Conservation (phyloP, 2,888 invertebrate genomes). For the Notodromas monacha region DNA sequence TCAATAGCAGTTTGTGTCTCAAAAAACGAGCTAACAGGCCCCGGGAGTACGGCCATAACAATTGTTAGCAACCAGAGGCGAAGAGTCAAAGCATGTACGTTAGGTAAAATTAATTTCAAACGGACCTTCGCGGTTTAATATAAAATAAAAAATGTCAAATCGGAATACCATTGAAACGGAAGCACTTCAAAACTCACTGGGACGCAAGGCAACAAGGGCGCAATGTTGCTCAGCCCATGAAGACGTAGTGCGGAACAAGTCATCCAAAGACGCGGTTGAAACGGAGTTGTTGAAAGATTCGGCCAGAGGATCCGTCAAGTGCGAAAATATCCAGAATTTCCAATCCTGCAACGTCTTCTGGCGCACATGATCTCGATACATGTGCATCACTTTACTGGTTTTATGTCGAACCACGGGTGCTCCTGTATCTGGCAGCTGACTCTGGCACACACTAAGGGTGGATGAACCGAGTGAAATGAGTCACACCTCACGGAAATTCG, state of each 20-base stretch:
- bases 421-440: conserved; percentile 73
- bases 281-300: conserved; percentile 68
- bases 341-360: conserved; percentile 31
- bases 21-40: no score
- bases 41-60: no score
- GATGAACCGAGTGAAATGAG: background rate
- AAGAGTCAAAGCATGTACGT: no score
- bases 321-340: conserved; percentile 95
- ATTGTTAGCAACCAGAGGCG: no score
- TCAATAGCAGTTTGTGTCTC: no score
- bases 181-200: no score
- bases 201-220: conserved; percentile 65
- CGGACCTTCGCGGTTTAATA: no score
- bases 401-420: conserved; percentile 67
- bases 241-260: conserved; percentile 60
- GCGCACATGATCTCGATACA: conserved; percentile 24
- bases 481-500: no score
- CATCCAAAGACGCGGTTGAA: conserved; percentile 59
- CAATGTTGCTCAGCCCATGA: conserved; percentile 90
- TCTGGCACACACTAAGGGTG: conserved; percentile 47
- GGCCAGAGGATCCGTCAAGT: conserved; percentile 57
- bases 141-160: no score
- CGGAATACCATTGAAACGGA: no score
- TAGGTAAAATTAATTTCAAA: no score
- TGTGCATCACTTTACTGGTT: conserved; percentile 60